Conservation (phyloP, 2,888 invertebrate species). For the Pandemis heparana region DNA sequence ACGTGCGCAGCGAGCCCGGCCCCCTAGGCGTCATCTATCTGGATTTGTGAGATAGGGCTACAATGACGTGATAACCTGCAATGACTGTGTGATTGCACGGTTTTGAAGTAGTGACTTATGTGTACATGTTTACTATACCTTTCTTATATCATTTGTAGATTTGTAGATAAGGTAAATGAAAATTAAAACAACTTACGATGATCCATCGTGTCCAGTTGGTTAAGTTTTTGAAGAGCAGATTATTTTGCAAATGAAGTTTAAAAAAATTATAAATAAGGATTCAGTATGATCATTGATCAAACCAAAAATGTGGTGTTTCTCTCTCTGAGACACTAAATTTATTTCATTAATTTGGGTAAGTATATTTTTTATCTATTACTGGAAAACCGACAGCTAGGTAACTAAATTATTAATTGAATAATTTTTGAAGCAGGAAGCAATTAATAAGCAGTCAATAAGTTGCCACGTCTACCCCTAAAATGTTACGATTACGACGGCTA, state of each 20-base stretch:
- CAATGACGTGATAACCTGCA: slow-evolving; percentile 3
- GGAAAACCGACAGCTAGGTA: too few relatives aligned
- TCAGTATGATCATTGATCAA: too few relatives aligned
- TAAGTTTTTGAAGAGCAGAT: neutral
- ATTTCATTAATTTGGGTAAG: too few relatives aligned
- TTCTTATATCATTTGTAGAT: neutral
- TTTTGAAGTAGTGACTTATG: neutral
- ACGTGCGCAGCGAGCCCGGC: slow-evolving; percentile 6
- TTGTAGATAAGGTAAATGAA: neutral
- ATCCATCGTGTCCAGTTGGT: neutral
- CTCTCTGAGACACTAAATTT: too few relatives aligned
- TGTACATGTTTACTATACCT: neutral
- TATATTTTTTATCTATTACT: too few relatives aligned
- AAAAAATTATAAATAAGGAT: too few relatives aligned
- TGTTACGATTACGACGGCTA: too few relatives aligned
- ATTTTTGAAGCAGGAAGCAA: too few relatives aligned
- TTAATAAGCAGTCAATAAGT: too few relatives aligned
- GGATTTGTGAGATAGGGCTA: neutral
- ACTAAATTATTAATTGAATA: neutral
- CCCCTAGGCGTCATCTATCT: neutral
- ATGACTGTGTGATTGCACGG: neutral
- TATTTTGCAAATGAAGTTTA: neutral
- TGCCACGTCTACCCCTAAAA: too few relatives aligned
- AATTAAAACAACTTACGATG: neutral
- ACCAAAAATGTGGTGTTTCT: too few relatives aligned